These are phyloP conservation scores for Bacillus rossius DNA, from an alignment of 1,140 invertebrate genomes.

Conservation along the genomic window DNA sequence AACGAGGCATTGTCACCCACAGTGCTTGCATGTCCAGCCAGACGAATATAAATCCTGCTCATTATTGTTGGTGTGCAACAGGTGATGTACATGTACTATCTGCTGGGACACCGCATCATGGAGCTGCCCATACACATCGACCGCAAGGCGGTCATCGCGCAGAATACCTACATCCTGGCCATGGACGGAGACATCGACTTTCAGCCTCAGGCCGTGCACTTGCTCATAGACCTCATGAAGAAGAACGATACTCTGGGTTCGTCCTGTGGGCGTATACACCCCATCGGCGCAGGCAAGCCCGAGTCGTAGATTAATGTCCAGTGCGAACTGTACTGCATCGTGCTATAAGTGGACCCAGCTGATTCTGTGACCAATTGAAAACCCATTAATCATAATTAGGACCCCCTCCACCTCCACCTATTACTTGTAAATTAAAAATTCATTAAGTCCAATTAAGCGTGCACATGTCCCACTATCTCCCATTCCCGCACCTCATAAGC, in stretches of 20 bases:
- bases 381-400: neutral
- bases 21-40: neutral
- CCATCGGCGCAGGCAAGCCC: conserved; percentile 77
- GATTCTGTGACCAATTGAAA: neutral
- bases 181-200: conserved; percentile 98
- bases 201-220: conserved; percentile 88
- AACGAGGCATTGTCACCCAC: neutral
- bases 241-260: conserved; percentile 97
- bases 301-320: no score
- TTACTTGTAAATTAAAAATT: neutral
- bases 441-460: neutral
- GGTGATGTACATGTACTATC: conserved; percentile 99
- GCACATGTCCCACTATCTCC: neutral
- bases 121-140: conserved; percentile 87
- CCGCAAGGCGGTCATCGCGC: conserved; percentile 89
- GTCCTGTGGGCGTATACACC: conserved; percentile 96
- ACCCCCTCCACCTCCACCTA: no score
- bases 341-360: neutral
- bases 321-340: conserved; percentile 4
- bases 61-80: conserved; percentile 28
- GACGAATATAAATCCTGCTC: conserved; percentile 5
- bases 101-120: conserved; percentile 91
- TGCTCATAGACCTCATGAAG: conserved; percentile 97
- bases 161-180: conserved; percentile 95
- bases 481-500: no score